Percentiles rank a stretch among this genome's conserved stretches.
Evolutionary conservation across 2,888 invertebrate genomes (phyloP).

Genomic region (Sinohyriopsis cumingii): DNA sequence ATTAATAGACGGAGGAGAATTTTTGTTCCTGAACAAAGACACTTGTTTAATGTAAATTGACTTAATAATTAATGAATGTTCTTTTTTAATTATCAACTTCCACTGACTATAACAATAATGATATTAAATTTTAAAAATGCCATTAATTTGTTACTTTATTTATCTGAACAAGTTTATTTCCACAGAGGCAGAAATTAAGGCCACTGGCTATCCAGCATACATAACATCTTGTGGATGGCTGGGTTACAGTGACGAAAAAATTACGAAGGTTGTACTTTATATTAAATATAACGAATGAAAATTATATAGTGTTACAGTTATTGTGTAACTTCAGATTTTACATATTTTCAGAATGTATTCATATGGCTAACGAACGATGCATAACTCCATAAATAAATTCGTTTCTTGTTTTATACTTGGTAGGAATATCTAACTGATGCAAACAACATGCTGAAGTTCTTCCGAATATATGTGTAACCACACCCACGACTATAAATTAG

Average conservation of each 20-base stretch:
- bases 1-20: too few relatives aligned
- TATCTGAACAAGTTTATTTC: too few relatives aligned
- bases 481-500: too few relatives aligned
- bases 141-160: too few relatives aligned
- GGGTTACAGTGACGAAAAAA: constrained; percentile 86
- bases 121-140: neutral
- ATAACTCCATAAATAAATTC: neutral
- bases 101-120: neutral
- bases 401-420: neutral
- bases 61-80: too few relatives aligned
- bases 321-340: too few relatives aligned
- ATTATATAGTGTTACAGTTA: too few relatives aligned
- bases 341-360: too few relatives aligned
- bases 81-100: neutral
- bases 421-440: neutral
- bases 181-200: constrained; percentile 77
- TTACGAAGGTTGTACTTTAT: constrained; percentile 73
- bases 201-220: constrained; percentile 87
- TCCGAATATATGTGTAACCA: too few relatives aligned
- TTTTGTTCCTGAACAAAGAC: too few relatives aligned
- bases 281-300: neutral
- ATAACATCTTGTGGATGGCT: constrained; percentile 89
- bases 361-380: neutral
- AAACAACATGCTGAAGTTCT: too few relatives aligned
- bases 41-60: too few relatives aligned